Base-by-base conservation (phyloP, 1,140 invertebrate genomes). In the Drosophila sturtevanti region DNA sequence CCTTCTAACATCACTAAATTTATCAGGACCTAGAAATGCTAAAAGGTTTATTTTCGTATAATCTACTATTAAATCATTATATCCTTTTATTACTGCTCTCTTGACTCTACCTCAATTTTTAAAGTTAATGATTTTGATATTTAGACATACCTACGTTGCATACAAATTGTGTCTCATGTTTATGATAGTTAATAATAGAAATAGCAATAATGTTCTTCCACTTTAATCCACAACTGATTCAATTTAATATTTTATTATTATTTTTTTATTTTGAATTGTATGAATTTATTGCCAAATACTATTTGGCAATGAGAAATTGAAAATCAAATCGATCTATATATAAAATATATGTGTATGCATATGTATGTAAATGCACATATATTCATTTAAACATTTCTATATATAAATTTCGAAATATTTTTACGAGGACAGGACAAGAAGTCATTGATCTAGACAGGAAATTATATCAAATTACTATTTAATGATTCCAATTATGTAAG, bases 171-270 rank as follows among this genome's bases (percentile, higher is more conserved):
- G 61, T 37, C 59, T 24, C 52, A 63, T 38, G 21, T 37, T 27
- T 63, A 51, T 72, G 65, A 62, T 56, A 56, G 63, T 66, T 38
- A 48, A 55, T 64, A 64, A 37, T 61, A 44, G 24, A 37, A 34
- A 51, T 34, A 56, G 37, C 27, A 52, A 59, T 65, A 76, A 41
- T 59, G 48, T 38, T 60, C 51, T 18, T 34, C 14, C 41, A 63
- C 54, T 62, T 66, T 63, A 78, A 75, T 79, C 62, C 38, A 55
- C 44, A 85, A 68, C 73, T 64, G 63, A 70, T 78, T 77, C 63
- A 21, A 44, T 10, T 44, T 44, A 16, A 7, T 34, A 37, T 44
- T 63, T 59, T 16, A 24, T 4, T 6, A 31, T 6, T 48, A 38
- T 48, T 37, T 24, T 22, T 37, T 63, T 41, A 9, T 16, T 22